Evolutionary conservation across 2,888 invertebrate genomes (phyloP), one percentile per base, ranked within the genome.

Genomic region (Oxycera nigricornis): DNA sequence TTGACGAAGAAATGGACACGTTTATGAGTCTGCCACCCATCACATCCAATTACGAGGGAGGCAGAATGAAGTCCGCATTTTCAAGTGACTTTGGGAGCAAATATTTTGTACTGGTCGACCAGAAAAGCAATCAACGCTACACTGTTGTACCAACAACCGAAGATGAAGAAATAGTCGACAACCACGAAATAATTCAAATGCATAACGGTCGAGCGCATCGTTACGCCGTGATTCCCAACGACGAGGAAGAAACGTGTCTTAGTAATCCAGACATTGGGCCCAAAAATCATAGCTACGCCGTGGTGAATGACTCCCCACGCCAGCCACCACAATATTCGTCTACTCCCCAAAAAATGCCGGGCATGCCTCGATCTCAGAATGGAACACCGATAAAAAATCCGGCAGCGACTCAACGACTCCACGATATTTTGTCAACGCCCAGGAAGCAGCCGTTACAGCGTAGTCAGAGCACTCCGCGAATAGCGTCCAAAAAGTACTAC

Each of bases 381-480:
- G 83, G 84, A 26, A 88, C 89, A 83, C 87, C 89, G 1, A 83
- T 88, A 67, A 89, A 89, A 79, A 91, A 91, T 82, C 84, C 91
- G 0, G 88, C 89, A 24, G 93, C 93, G 0, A 93, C 93, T 0
- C 92, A 92, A 80, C 93, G 91, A 79, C 84, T 94, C 0, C 92
- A 93, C 82, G 93, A 93, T 79, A 82, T 93, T 2, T 81, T 93
- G 0, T 90, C 91, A 1, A 93, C 93, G 0, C 93, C 93, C 0
- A 87, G 90, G 26, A 92, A 92, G 80, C 83, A 85, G 41, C 82
- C 86, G 50, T 81, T 83, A 20, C 80, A 79, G 52, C 77, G 76
- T 61, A 65, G 76, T 9, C 72, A 76, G 70, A 88, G 77, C 84
- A 82, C 82, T 28, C 81, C 82, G 39, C 28, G 65, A 57, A 65